Evolutionary conservation across 2,113 vertebrate genomes (phyloP).

Genomic region (Elephas maximus): DNA sequence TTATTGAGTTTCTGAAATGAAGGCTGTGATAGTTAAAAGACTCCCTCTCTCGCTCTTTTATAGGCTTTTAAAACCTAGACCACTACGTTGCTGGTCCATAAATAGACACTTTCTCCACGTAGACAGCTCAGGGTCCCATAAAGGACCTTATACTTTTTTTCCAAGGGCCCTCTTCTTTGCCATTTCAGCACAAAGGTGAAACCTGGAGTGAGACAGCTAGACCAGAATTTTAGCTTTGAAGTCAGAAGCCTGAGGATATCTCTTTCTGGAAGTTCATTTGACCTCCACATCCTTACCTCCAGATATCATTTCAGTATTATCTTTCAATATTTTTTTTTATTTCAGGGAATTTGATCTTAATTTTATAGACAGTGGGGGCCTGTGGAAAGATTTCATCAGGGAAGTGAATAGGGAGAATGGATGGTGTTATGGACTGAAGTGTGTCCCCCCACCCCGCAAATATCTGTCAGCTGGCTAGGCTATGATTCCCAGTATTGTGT

Average conservation of each 20-base stretch:
- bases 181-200: neutral
- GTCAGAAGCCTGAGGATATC: neutral
- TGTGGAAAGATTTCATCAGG: neutral
- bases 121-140: neutral
- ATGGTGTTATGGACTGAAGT: too few species aligned
- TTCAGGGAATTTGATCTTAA: neutral
- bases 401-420: neutral
- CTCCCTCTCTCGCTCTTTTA: neutral
- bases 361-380: neutral
- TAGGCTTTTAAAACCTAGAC: neutral
- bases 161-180: neutral
- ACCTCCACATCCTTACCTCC: neutral
- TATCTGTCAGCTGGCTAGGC: too few species aligned
- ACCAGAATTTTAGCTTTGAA: neutral
- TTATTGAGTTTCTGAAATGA: neutral
- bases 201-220: neutral
- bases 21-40: neutral
- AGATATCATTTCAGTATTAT: neutral
- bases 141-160: neutral
- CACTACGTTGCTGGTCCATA: too few species aligned
- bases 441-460: too few species aligned
- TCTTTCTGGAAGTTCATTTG: neutral
- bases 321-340: neutral
- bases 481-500: too few species aligned
- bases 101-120: neutral